These are phyloP conservation scores for Cairina moschata DNA, from an alignment of 2,113 vertebrate genomes.

Conservation along the genomic window DNA sequence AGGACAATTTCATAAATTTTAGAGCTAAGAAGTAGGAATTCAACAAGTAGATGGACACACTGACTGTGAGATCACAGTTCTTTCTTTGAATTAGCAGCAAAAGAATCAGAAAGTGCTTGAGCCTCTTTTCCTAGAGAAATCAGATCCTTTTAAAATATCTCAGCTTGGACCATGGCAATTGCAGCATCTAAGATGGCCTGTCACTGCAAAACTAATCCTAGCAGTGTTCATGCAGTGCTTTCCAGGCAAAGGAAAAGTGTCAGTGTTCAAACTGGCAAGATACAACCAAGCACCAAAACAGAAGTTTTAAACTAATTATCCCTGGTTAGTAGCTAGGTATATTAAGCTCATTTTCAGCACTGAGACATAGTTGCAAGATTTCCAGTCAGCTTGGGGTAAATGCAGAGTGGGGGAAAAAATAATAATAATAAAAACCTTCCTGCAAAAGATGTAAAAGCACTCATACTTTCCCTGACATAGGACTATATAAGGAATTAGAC, in stretches of 20 bases:
- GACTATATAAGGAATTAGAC: background rate
- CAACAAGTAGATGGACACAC: background rate
- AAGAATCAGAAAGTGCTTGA: background rate
- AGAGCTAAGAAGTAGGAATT: background rate
- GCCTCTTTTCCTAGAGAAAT: background rate
- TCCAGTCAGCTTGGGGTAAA: background rate
- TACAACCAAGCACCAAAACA: background rate
- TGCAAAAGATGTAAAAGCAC: background rate
- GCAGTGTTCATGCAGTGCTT: background rate
- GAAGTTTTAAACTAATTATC: background rate
- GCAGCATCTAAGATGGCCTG: background rate
- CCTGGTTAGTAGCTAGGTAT: background rate
- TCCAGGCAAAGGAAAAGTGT: background rate
- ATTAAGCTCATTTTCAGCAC: background rate
- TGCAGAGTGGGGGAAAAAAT: background rate
- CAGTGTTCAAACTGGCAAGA: background rate
- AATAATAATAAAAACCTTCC: background rate
- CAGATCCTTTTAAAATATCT: background rate
- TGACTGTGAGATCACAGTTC: background rate
- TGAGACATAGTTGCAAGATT: background rate
- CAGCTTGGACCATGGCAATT: background rate
- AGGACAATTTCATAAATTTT: background rate
- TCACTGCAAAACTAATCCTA: background rate
- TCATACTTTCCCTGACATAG: background rate
- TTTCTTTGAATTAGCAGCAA: accelerated